A percentile compares a stretch with the other conserved stretches of the same genome.
These are phyloP conservation scores for Maniola jurtina DNA, from an alignment of 1,140 invertebrate genomes.

Conservation along the genomic window DNA sequence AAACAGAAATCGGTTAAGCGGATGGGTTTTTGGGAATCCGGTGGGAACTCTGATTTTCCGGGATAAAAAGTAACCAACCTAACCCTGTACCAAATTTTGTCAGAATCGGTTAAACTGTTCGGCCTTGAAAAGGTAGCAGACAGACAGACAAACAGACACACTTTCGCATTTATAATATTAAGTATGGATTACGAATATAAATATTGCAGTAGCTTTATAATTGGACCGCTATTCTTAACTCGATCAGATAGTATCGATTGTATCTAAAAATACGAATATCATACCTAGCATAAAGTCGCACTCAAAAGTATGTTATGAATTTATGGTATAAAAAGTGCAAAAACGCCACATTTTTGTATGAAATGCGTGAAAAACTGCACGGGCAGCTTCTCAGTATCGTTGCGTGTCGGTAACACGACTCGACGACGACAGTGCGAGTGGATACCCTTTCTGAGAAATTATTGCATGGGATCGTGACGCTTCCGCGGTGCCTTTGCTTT, in stretches of 20 bases:
- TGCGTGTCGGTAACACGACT: constrained; percentile 48
- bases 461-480: constrained; percentile 53
- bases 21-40: too few species aligned
- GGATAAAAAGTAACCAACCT: too few species aligned
- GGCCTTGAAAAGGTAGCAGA: too few species aligned
- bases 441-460: constrained; percentile 63
- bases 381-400: constrained; percentile 46
- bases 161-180: too few species aligned
- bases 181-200: not conserved
- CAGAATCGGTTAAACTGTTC: too few species aligned
- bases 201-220: constrained; percentile 23
- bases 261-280: too few species aligned
- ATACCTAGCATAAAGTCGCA: not conserved
- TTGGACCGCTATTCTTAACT: constrained; percentile 31
- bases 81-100: too few species aligned
- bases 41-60: too few species aligned
- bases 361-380: constrained; percentile 49
- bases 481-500: constrained; percentile 46
- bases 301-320: not conserved
- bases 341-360: constrained; percentile 31
- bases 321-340: constrained; percentile 12
- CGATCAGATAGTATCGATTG: constrained; percentile 40
- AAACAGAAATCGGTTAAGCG: too few species aligned
- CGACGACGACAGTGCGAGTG: constrained; percentile 42
- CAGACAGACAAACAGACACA: too few species aligned